Evolutionary conservation across 2,797 vertebrate genomes (phyloP), one percentile per base, ranked within the genome.

Genomic region (Chaenodraco wilsoni): DNA sequence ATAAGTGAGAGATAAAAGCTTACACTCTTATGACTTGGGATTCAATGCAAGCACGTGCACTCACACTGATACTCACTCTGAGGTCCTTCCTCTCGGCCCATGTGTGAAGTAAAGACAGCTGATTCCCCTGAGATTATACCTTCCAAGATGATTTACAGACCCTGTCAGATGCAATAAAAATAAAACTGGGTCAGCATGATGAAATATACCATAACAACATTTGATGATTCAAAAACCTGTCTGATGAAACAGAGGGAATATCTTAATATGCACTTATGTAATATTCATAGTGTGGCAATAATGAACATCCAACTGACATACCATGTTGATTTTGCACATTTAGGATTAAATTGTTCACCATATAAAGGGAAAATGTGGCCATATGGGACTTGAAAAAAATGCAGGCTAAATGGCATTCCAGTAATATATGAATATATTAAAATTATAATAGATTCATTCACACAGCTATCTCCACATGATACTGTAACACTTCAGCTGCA

Each of bases 161-260:
- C 58, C 72, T 88, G 88, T 90, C 91, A 89, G 60, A 86, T 48
- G 74, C 70, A 81, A 76, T 83, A 63, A 83, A 85, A 85, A 82
- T 68, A 82, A 84, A 94, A 91, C 73, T 91, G 89, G 93, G 91
- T 89, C 91, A 88, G 66, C 67, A 57, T 88, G 87, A 91, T 90
- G 68, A 90, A 91, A 90, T 83, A 79, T 57, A 86, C 67, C 67
- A 74, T 68, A 74, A 74, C 33, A 23, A 58, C 61, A 69, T 58
- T 79, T 88, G 81, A 88, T 81, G 66, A 83, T 85, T 82, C 63
- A 77, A 74, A 79, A 69, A 12, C 10, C 44, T 41, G 12, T 19
- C 27, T 62, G 49, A 59, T 56, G 58, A n/a, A 79, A 78, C 51
- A 54, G 1, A 6, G n/a, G 51, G 62, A 63, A 68, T 16, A 64